Percentiles rank a stretch among this genome's conserved stretches.
These are phyloP conservation scores for Danio choprae DNA, from an alignment of 2,797 vertebrate genomes.

Conservation along the genomic window DNA sequence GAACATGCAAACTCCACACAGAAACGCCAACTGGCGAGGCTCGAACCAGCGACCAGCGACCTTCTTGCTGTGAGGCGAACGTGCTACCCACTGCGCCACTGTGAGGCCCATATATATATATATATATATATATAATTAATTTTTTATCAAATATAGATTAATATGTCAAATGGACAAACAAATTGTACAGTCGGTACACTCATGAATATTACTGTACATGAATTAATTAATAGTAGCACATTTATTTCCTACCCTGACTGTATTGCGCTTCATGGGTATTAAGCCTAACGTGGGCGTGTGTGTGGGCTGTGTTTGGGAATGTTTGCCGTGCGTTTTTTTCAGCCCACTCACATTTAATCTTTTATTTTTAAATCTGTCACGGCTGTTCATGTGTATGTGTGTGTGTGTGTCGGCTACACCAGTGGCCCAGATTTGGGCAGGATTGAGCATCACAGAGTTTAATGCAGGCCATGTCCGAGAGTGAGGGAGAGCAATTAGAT, in stretches of 20 bases:
- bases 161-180: too few species aligned
- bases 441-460: constrained; percentile 72
- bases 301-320: constrained; percentile 48
- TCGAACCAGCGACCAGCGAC: too few species aligned
- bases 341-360: constrained; percentile 77
- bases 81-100: too few species aligned
- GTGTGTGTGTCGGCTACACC: constrained; percentile 66
- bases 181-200: too few species aligned
- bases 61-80: too few species aligned
- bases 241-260: constrained; percentile 40
- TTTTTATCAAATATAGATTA: not conserved
- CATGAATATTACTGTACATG: not conserved
- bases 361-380: constrained; percentile 80
- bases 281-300: constrained; percentile 13
- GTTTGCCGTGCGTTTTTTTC: constrained; percentile 66
- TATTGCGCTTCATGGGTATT: constrained; percentile 33
- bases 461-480: constrained; percentile 60
- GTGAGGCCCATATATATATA: too few species aligned
- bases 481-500: constrained; percentile 64
- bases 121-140: too few species aligned
- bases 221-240: constrained; percentile 20
- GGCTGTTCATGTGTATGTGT: constrained; percentile 61
- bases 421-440: constrained; percentile 78
- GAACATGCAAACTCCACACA: too few species aligned
- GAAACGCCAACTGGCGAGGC: too few species aligned